These are phyloP conservation scores for Torymus texanus DNA, from an alignment of 2,888 invertebrate species.

Conservation along the genomic window DNA sequence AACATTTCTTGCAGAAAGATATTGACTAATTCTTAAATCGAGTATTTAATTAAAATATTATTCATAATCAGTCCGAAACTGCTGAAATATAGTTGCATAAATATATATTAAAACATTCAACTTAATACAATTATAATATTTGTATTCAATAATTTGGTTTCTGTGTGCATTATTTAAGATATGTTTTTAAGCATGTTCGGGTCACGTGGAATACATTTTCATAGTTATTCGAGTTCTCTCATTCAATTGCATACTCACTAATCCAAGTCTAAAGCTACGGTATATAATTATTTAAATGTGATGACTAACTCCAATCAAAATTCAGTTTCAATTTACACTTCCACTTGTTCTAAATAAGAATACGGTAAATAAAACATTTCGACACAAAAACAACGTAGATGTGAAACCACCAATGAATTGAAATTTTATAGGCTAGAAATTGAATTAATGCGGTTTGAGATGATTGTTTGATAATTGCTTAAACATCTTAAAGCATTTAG, in stretches of 20 bases:
- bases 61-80: background rate
- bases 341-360: conserved; percentile 50
- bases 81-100: background rate
- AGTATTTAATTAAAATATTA: no score
- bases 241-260: conserved; percentile 30
- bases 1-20: background rate
- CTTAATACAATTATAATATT: no score
- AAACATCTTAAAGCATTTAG: conserved; percentile 12
- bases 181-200: conserved; percentile 33
- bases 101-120: background rate
- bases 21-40: no score
- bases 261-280: conserved; percentile 37
- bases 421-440: no score
- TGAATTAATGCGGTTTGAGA: background rate
- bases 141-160: background rate
- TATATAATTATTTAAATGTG: conserved; percentile 49
- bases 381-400: background rate
- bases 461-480: conserved; percentile 20
- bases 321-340: conserved; percentile 52
- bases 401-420: no score
- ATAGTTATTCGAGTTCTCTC: conserved; percentile 39
- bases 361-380: conserved; percentile 22
- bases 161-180: conserved; percentile 20
- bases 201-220: conserved; percentile 49
- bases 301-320: conserved; percentile 51